Base-by-base conservation (phyloP, 1,140 invertebrate genomes). In the Homarus americanus region DNA sequence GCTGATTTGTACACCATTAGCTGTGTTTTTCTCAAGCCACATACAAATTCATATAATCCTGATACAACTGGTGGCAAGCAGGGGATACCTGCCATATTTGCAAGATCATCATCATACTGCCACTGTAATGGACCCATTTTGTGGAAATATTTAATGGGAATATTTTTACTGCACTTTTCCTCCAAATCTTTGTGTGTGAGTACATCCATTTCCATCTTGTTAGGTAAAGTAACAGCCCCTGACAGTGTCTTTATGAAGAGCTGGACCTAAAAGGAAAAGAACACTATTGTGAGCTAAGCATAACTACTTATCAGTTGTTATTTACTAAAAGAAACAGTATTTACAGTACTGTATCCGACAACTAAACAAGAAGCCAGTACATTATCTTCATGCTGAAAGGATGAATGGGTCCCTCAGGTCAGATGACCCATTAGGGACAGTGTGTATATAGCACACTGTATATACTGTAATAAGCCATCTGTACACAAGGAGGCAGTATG, bases 161-260 rank as follows among this genome's bases (percentile, higher is more conserved):
- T 17, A 5, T 41, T 40, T 49, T 72, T 49, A 85, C 24, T 15
- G n/a, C 53, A 49, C 40, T 44, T 20, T 15, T 85, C 69, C 20
- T 41, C 41, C 4, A 85, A 53, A 32, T 28, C 83, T 53, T 72
- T 53, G 0, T 85, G 69, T 49, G 41, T 85, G 17, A 32, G 10
- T 36, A 44, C 66, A 49, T 85, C 83, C 83, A 85, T 85, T 53
- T 72, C 69, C 12, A 2, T 85, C 41, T 75, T 85, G 66, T 40
- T 34, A 38, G 83, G 83, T 49, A 85, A 75, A 75, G 40, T 5
- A 49, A 85, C 38, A 53, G 38, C 40, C 34, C 32, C 24, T 20
- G 32, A n/a, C 44, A 85, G 20, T 1, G 66, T 41, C 38, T 34
- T 85, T 38, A 85, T 15, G 49, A 85, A 85, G 72, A 49, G 75